Evolutionary conservation across 2,113 vertebrate species (phyloP).

Genomic region (Pyxicephalus adspersus): DNA sequence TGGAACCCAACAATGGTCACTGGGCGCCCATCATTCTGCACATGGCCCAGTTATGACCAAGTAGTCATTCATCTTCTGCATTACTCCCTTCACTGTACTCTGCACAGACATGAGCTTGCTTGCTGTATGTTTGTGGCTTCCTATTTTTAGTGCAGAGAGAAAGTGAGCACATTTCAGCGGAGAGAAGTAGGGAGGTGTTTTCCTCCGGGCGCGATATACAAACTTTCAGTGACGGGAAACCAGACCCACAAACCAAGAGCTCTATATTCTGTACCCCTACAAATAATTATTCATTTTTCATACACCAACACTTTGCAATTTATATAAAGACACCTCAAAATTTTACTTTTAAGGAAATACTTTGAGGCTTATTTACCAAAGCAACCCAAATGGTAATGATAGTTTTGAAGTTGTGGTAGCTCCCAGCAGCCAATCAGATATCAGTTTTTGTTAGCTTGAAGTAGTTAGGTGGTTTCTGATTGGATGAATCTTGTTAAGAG

Average conservation of each 20-base stretch:
- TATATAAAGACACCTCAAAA: neutral
- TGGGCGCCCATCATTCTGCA: no score
- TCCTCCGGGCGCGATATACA: constrained; percentile 16
- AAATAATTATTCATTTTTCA: neutral
- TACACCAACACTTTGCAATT: neutral
- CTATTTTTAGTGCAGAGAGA: constrained; percentile 47
- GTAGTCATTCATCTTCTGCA: neutral
- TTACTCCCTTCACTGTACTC: neutral
- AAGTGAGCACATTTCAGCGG: constrained; percentile 11
- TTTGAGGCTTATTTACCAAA: no score
- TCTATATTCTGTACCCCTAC: constrained; percentile 19
- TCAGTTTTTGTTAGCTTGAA: no score
- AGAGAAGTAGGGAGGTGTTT: neutral
- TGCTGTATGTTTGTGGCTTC: constrained; percentile 28
- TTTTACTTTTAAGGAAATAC: no score
- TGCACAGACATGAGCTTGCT: neutral
- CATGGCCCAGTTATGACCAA: no score
- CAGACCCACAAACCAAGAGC: constrained; percentile 12
- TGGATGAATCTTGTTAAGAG: no score
- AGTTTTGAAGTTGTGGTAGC: no score
- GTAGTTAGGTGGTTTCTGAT: no score
- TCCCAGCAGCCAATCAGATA: no score
- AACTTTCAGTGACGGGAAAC: constrained; percentile 40
- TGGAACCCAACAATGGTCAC: no score
- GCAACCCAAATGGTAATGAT: no score